These are phyloP conservation scores for Myotis lucifugus DNA, from an alignment of 2,113 vertebrate species.

Conservation along the genomic window DNA sequence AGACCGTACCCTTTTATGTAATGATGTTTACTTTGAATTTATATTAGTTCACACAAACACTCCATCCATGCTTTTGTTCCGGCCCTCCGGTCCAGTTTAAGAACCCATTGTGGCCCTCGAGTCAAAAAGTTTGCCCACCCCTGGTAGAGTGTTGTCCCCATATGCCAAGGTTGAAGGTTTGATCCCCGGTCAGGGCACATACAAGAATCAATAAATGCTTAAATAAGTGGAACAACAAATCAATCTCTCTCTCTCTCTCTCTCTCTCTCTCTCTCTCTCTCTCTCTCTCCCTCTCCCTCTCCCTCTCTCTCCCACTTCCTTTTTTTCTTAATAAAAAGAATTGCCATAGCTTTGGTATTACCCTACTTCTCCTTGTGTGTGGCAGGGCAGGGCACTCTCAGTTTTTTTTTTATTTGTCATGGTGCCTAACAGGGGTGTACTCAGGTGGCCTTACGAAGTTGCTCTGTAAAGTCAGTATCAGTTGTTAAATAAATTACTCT, in stretches of 20 bases:
- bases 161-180: background rate
- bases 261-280: background rate
- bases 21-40: too few species aligned
- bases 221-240: too few species aligned
- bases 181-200: too few species aligned
- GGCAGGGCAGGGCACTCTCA: background rate
- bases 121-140: too few species aligned
- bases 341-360: background rate
- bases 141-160: background rate
- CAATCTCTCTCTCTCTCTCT: too few species aligned
- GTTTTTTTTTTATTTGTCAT: background rate
- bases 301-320: background rate
- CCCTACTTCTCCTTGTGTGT: background rate
- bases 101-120: too few species aligned
- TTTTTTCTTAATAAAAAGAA: background rate
- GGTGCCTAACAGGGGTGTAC: background rate
- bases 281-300: background rate
- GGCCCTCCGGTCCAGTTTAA: too few species aligned
- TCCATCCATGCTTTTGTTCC: too few species aligned
- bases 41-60: too few species aligned
- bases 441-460: background rate
- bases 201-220: too few species aligned
- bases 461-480: background rate
- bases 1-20: too few species aligned
- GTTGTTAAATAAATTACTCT: background rate